Base-by-base conservation (phyloP, 2,888 invertebrate genomes). In the Ophion slaviceki region DNA sequence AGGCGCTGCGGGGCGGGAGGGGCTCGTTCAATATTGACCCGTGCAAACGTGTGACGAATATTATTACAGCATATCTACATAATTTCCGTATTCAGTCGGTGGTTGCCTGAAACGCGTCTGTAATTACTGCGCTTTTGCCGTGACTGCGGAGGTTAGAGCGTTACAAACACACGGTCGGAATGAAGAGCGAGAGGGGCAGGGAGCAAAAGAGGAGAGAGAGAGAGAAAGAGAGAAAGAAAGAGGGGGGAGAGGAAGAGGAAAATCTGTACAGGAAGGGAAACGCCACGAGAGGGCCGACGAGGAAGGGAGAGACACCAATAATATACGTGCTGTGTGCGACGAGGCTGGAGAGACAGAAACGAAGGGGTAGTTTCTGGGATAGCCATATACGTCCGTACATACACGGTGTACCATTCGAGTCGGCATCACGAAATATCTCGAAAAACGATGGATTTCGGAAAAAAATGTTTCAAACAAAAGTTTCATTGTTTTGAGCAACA, bases 41-140 rank as follows among this genome's bases (percentile, higher is more conserved):
- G 89, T 81, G 90, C 91, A 92, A 92, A 92, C 92, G 92, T 92
- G 92, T 92, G 91, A 91, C 92, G 92, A 92, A 92, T 92, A 92
- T 92, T 92, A 92, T 92, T 92, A 91, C 89, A 91, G 90, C 90
- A 92, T 81, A 81, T 92, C 92, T 92, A 89, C 92, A 92, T 92
- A 92, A 92, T 92, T 92, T 92, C 91, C 89, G 92, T 92, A 92
- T 92, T 92, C 92, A 91, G 91, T 90, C 88, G 90, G 91, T 86
- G 92, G 79, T 89, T 89, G 89, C 89, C 90, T 91, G 92, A 92
- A 92, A 92, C 91, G 92, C 92, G 92, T 91, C 91, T 92, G 92
- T 92, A 92, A 92, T 92, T 92, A 92, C 92, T 92, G 90, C 89
- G 90, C 90, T 89, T 90, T 89, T 64, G 70, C 71, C 61, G 75